Conservation (phyloP, 2,888 invertebrate genomes). For the Tetropium fuscum region DNA sequence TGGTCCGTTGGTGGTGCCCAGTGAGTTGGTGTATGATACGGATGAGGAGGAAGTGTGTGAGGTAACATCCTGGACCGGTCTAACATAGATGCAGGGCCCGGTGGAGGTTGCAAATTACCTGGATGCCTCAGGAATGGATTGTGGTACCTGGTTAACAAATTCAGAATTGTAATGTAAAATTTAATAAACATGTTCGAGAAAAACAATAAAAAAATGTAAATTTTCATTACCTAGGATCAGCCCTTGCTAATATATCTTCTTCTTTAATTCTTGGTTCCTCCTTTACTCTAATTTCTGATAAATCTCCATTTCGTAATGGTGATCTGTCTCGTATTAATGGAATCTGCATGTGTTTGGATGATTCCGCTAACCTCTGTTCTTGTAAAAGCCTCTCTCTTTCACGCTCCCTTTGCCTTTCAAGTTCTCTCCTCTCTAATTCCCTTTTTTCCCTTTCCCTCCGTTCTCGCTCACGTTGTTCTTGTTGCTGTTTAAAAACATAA, state of each 20-base stretch:
- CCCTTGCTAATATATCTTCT: constrained; percentile 54
- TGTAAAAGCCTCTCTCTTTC: constrained; percentile 72
- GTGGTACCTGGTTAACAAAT: constrained; percentile 18
- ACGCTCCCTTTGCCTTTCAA: constrained; percentile 70
- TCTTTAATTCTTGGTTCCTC: constrained; percentile 73
- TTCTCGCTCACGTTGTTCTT: constrained; percentile 66
- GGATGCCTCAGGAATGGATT: constrained; percentile 69
- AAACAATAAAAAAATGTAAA: background rate
- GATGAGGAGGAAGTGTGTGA: constrained; percentile 68
- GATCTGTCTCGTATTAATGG: constrained; percentile 74
- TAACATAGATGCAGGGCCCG: constrained; percentile 64
- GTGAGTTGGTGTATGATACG: constrained; percentile 63
- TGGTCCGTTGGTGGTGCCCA: constrained; percentile 66
- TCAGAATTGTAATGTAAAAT: background rate
- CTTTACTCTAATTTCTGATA: constrained; percentile 70
- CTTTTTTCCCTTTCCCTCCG: constrained; percentile 68
- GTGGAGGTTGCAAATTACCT: constrained; percentile 67
- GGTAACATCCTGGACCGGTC: constrained; percentile 64
- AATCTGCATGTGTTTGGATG: constrained; percentile 65
- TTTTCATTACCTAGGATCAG: constrained; percentile 64
- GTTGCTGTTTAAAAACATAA: constrained; percentile 53
- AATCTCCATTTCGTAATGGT: constrained; percentile 78
- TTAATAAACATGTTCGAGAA: background rate
- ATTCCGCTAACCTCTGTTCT: constrained; percentile 69
- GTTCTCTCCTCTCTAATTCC: constrained; percentile 71